Percentiles rank a stretch among this genome's conserved stretches.
phyloP scores from a whole-genome alignment of 2,113 vertebrate genomes.

The Tiliqua scincoides region DNA sequence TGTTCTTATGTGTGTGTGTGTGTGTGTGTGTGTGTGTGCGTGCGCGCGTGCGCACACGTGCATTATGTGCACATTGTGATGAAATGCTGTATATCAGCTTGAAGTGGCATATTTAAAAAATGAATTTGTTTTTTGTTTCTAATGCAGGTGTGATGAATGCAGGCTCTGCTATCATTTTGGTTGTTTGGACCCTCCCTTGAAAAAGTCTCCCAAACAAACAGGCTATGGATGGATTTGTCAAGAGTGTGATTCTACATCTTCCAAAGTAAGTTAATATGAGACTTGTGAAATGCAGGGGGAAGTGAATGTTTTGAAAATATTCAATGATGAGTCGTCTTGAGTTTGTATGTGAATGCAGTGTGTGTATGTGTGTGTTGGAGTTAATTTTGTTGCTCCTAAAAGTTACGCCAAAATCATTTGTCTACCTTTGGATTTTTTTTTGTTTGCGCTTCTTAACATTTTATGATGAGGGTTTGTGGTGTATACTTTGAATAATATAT shows the following conservation, averaged over 20 bases:
- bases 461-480: background rate
- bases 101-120: slow-evolving; percentile 39
- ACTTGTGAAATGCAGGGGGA: slow-evolving; percentile 31
- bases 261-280: slow-evolving; percentile 85
- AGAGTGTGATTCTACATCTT: slow-evolving; percentile 96
- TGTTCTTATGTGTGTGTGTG: too few relatives aligned
- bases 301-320: background rate
- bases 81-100: background rate
- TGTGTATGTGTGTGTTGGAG: too few relatives aligned
- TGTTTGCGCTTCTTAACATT: background rate
- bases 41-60: too few relatives aligned
- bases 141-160: slow-evolving; percentile 94
- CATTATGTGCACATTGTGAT: too few relatives aligned
- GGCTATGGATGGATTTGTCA: slow-evolving; percentile 99
- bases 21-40: too few relatives aligned
- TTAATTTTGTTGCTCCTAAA: background rate
- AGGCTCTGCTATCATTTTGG: slow-evolving; percentile 97
- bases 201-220: slow-evolving; percentile 98
- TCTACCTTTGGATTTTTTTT: background rate
- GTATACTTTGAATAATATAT: background rate
- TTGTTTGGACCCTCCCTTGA: slow-evolving; percentile 97
- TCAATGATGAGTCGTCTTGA: background rate
- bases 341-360: background rate
- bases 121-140: slow-evolving; percentile 66
- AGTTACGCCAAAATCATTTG: slow-evolving; percentile 10